phyloP scores from a whole-genome alignment of 2,888 invertebrate species.

The Frankliniella intonsa region DNA sequence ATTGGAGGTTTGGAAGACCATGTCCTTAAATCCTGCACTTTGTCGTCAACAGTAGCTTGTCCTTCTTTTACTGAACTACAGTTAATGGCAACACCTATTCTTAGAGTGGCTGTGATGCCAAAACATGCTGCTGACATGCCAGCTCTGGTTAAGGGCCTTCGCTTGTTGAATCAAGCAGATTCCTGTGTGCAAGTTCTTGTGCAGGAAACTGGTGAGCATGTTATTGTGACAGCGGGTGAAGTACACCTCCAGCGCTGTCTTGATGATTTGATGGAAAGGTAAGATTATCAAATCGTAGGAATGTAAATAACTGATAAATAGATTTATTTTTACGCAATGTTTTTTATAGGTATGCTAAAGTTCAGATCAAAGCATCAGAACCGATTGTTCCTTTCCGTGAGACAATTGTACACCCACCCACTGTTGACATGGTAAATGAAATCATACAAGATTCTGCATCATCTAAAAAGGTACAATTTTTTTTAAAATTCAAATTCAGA shows the following conservation, averaged over 20 bases:
- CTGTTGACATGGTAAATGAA: slow-evolving; percentile 80
- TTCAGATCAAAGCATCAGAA: slow-evolving; percentile 83
- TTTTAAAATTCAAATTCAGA: not conserved
- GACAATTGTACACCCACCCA: slow-evolving; percentile 78
- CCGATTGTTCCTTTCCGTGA: slow-evolving; percentile 96
- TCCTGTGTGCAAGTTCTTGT: slow-evolving; percentile 86
- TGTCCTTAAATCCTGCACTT: slow-evolving; percentile 83
- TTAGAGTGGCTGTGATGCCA: slow-evolving; percentile 91
- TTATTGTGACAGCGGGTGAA: slow-evolving; percentile 92
- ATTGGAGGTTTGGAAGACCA: slow-evolving; percentile 81
- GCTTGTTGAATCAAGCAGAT: slow-evolving; percentile 87
- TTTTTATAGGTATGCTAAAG: slow-evolving; percentile 67
- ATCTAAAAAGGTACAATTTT: slow-evolving; percentile 35
- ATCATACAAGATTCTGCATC: slow-evolving; percentile 60
- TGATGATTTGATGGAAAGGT: slow-evolving; percentile 73
- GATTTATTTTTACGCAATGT: slow-evolving; percentile 29
- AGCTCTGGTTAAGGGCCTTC: slow-evolving; percentile 58
- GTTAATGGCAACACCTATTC: slow-evolving; percentile 75
- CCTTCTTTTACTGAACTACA: slow-evolving; percentile 83
- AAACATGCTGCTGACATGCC: slow-evolving; percentile 72
- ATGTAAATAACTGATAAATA: slow-evolving; percentile 1
- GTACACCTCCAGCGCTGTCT: slow-evolving; percentile 94
- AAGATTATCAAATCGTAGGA: slow-evolving; percentile 29
- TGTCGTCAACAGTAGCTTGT: slow-evolving; percentile 74
- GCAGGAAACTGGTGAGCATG: slow-evolving; percentile 92